A percentile compares a stretch with the other conserved stretches of the same genome.
These are phyloP conservation scores for Zygaena filipendulae DNA, from an alignment of 2,888 invertebrate species.

Conservation along the genomic window DNA sequence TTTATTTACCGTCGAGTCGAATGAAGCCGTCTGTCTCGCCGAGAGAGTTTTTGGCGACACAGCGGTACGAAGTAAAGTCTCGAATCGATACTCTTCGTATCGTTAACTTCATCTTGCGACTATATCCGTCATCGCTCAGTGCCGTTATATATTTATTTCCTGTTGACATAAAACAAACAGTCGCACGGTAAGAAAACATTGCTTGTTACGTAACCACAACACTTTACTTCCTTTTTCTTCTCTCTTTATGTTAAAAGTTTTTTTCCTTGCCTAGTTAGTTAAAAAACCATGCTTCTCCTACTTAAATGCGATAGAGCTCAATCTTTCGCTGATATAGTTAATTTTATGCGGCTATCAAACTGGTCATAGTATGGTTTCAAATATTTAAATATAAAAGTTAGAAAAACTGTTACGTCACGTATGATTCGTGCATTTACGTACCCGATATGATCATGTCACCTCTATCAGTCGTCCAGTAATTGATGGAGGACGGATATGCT, in stretches of 20 bases:
- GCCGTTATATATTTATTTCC: conserved; percentile 91
- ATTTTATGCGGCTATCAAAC: too few species aligned
- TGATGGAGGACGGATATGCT: conserved; percentile 92
- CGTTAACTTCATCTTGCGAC: conserved; percentile 91
- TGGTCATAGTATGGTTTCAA: too few species aligned
- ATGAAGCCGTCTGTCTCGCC: conserved; percentile 92
- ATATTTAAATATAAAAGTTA: too few species aligned
- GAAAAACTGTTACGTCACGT: too few species aligned
- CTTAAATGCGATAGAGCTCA: too few species aligned
- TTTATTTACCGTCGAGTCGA: conserved; percentile 85
- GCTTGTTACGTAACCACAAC: conserved; percentile 2
- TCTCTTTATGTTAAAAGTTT: too few species aligned
- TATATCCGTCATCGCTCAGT: conserved; percentile 86
- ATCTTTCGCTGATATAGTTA: too few species aligned
- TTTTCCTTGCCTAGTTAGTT: too few species aligned
- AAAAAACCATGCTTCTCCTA: too few species aligned
- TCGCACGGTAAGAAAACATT: conserved; percentile 15
- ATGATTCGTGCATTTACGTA: too few species aligned
- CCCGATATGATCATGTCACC: conserved; percentile 95
- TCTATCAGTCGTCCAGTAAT: conserved; percentile 93
- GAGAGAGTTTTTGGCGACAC: conserved; percentile 91
- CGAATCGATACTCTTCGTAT: conserved; percentile 81
- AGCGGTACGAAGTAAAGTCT: conserved; percentile 91
- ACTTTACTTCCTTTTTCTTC: too few species aligned
- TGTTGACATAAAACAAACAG: conserved; percentile 31